Percentiles rank a stretch among this genome's conserved stretches.
Conservation (phyloP, 2,113 vertebrate species). For the Pholis gunnellus region DNA sequence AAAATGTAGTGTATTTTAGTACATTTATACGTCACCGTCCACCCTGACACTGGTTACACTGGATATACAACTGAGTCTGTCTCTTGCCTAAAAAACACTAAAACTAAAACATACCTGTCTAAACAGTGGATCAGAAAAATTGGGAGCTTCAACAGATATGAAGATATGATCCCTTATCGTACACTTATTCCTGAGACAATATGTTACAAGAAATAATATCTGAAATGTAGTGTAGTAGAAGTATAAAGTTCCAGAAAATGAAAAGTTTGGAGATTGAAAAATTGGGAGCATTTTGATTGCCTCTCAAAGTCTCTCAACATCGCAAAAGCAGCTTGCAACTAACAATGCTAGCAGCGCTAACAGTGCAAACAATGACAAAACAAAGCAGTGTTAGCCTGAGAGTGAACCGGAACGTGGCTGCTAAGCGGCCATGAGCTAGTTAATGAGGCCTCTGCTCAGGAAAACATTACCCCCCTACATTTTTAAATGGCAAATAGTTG, state of each 20-base stretch:
- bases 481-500: background rate
- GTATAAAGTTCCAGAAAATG: too few species aligned
- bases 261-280: too few species aligned
- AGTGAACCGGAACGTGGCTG: background rate
- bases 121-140: background rate
- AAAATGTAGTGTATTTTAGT: background rate
- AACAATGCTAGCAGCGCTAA: too few species aligned
- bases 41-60: background rate
- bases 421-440: background rate
- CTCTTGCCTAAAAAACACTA: background rate
- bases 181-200: background rate
- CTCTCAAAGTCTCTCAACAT: too few species aligned
- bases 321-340: too few species aligned
- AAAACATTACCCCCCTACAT: background rate
- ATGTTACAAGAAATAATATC: background rate
- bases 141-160: background rate
- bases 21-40: background rate
- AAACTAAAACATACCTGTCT: background rate
- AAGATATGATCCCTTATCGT: background rate
- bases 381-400: background rate
- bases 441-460: background rate
- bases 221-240: too few species aligned
- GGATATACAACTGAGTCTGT: background rate
- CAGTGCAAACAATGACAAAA: too few species aligned
- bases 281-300: too few species aligned